Evolutionary conservation across 2,888 invertebrate genomes (phyloP).

Genomic region (Eretmocerus hayati): DNA sequence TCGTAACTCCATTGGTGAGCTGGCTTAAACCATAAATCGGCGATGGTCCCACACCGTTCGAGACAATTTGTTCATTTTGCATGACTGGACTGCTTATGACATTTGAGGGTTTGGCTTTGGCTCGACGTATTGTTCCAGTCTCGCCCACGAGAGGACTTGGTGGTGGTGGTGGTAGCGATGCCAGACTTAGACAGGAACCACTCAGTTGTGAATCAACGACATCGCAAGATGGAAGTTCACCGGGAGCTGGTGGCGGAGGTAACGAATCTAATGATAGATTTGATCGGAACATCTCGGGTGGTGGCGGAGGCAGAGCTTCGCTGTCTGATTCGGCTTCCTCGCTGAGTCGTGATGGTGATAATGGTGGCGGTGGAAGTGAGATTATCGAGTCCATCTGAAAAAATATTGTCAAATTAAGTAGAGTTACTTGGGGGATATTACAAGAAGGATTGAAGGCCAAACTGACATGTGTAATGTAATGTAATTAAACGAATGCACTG

Average conservation of each 20-base stretch:
- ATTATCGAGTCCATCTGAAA: constrained; percentile 53
- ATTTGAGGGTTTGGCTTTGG: constrained; percentile 46
- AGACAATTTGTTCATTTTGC: too few relatives aligned
- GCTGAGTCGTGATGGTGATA: constrained; percentile 46
- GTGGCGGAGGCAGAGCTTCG: constrained; percentile 64
- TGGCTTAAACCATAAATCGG: too few relatives aligned
- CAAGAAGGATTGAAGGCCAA: too few relatives aligned
- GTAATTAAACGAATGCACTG: too few relatives aligned
- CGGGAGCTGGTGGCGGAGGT: constrained; percentile 68
- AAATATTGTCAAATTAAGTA: too few relatives aligned
- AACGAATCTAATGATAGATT: constrained; percentile 73
- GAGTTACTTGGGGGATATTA: too few relatives aligned
- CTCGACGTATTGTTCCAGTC: constrained; percentile 47
- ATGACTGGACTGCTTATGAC: too few relatives aligned
- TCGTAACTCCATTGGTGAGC: constrained; percentile 27
- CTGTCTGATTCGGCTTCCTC: constrained; percentile 52
- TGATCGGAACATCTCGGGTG: constrained; percentile 68
- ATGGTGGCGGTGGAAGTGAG: constrained; percentile 49
- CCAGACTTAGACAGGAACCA: constrained; percentile 64
- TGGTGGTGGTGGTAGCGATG: constrained; percentile 64
- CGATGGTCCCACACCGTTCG: not conserved
- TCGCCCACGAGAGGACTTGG: constrained; percentile 54
- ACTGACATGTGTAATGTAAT: too few relatives aligned
- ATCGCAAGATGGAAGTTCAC: constrained; percentile 50
- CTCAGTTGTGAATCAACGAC: constrained; percentile 55